A percentile compares a stretch with the other conserved stretches of the same genome.
Conservation (phyloP, 1,140 invertebrate species). For the Drosophila chauvacae region DNA sequence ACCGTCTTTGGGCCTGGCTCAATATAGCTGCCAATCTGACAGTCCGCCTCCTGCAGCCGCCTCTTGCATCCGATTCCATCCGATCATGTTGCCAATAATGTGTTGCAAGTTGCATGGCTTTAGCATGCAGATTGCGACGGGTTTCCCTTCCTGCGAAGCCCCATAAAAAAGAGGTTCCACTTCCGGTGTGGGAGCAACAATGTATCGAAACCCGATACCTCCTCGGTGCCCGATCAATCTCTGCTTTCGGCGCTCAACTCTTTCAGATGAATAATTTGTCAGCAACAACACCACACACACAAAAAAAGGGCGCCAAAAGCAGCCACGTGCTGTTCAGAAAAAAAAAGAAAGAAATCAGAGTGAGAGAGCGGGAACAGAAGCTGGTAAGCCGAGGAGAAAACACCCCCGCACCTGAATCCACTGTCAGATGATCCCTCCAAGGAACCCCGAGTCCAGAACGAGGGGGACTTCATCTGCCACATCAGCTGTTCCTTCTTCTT, state of each 20-base stretch:
- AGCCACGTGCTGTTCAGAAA: conserved; percentile 63
- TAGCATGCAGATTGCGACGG: conserved; percentile 37
- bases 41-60: conserved; percentile 5
- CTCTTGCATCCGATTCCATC: not conserved
- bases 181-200: conserved; percentile 50
- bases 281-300: not conserved
- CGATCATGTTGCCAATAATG: conserved; percentile 35
- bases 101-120: conserved; percentile 38
- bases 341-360: not conserved
- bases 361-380: conserved; percentile 17
- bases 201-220: conserved; percentile 26
- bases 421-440: conserved; percentile 65
- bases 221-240: conserved; percentile 27
- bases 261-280: conserved; percentile 47
- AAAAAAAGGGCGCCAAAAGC: conserved; percentile 66
- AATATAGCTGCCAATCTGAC: conserved; percentile 38
- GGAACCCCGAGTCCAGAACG: conserved; percentile 8
- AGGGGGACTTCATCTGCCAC: conserved; percentile 18
- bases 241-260: conserved; percentile 41
- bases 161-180: conserved; percentile 18
- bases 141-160: conserved; percentile 52
- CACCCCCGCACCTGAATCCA: conserved; percentile 75
- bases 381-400: conserved; percentile 49
- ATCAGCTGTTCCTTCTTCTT: conserved; percentile 46
- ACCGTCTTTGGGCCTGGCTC: conserved; percentile 72